Evolutionary conservation across 2,797 vertebrate genomes (phyloP).

Genomic region (Chelidonichthys spinosus): DNA sequence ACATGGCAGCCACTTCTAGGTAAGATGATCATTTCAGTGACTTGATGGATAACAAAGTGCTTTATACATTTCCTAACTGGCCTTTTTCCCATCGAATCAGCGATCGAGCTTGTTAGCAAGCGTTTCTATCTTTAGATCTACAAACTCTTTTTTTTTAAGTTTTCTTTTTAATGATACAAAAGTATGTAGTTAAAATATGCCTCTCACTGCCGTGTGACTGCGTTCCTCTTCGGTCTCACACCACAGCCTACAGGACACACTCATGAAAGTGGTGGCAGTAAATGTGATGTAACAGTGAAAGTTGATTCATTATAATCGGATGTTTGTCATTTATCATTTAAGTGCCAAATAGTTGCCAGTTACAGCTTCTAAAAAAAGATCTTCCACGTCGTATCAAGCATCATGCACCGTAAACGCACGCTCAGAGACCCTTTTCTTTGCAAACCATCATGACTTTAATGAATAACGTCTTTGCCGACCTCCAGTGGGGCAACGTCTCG

Average conservation of each 20-base stretch:
- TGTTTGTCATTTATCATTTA: not conserved
- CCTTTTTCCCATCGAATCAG: not conserved
- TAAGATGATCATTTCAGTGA: not conserved
- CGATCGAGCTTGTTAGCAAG: not conserved
- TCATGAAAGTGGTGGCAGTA: too few relatives aligned
- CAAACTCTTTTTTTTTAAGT: not conserved
- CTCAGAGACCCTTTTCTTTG: not conserved
- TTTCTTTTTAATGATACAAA: not conserved
- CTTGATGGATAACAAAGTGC: not conserved
- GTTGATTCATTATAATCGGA: not conserved
- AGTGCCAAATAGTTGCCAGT: slow-evolving; percentile 2
- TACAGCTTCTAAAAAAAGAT: not conserved
- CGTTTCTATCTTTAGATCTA: not conserved
- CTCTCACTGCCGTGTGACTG: not conserved
- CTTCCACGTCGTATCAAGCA: not conserved
- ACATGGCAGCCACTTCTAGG: not conserved
- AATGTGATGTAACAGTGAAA: not conserved
- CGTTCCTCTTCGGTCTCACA: not conserved
- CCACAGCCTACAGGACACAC: not conserved
- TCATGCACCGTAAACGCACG: too few relatives aligned
- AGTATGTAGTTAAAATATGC: not conserved
- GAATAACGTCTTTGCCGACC: not conserved
- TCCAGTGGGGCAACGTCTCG: not conserved
- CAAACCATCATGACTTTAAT: not conserved
- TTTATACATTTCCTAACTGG: not conserved